These are phyloP conservation scores for Polydrusus pterygomalis DNA, from an alignment of 2,888 invertebrate species.

Conservation along the genomic window DNA sequence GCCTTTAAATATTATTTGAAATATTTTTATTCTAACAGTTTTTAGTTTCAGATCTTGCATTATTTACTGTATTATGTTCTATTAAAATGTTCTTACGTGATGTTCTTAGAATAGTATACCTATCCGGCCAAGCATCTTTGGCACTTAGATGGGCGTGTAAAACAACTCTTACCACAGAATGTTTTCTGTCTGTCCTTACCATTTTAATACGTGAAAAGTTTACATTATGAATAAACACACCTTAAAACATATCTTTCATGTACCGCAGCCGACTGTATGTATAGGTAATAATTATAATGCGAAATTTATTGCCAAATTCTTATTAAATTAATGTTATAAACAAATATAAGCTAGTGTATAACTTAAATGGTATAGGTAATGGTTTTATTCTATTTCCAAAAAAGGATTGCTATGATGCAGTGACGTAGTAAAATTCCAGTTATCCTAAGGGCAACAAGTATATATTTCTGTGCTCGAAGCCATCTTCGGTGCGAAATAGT, in stretches of 20 bases:
- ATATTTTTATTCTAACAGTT: too few species aligned
- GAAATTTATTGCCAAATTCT: slow-evolving; percentile 17
- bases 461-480: too few species aligned
- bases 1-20: too few species aligned
- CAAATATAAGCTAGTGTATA: not conserved
- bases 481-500: too few species aligned
- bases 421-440: not conserved
- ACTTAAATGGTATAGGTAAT: not conserved
- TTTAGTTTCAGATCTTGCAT: too few species aligned
- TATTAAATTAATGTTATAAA: slow-evolving; percentile 12
- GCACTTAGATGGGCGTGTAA: slow-evolving; percentile 9
- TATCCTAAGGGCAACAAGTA: too few species aligned
- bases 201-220: slow-evolving; percentile 21
- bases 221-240: slow-evolving; percentile 13
- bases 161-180: slow-evolving; percentile 2
- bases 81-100: too few species aligned
- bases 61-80: too few species aligned
- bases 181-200: too few species aligned
- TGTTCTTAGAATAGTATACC: not conserved
- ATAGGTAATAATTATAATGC: slow-evolving; percentile 17
- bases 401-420: not conserved
- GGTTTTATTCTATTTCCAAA: slow-evolving; percentile 4
- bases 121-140: slow-evolving; percentile 7
- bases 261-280: slow-evolving; percentile 17
- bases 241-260: slow-evolving; percentile 20